Conservation (phyloP, 1,140 invertebrate genomes). For the Trichomalopsis sarcophagae region DNA sequence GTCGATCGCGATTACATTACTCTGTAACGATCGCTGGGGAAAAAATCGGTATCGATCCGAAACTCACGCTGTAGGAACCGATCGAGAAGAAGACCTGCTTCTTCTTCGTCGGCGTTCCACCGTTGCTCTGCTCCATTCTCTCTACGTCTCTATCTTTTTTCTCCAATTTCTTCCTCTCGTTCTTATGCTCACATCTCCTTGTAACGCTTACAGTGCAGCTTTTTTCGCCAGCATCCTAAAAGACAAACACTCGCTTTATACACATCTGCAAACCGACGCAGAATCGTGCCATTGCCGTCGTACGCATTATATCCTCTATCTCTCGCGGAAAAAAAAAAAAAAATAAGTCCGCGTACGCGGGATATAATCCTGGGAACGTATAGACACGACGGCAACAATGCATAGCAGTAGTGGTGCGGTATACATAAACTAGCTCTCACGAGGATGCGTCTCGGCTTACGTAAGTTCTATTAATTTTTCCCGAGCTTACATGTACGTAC, state of each 20-base stretch:
- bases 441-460: constrained; percentile 19
- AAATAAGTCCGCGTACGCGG: too few relatives aligned
- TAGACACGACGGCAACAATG: too few relatives aligned
- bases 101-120: constrained; percentile 7
- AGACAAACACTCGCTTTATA: neutral
- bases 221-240: constrained; percentile 6
- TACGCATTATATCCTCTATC: too few relatives aligned
- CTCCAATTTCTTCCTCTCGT: neutral
- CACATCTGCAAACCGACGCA: too few relatives aligned
- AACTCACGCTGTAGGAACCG: constrained; percentile 43
- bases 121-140: constrained; percentile 34
- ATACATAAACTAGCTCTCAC: neutral
- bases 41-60: neutral
- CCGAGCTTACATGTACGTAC: too few relatives aligned
- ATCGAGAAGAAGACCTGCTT: constrained; percentile 45
- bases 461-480: constrained; percentile 29
- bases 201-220: neutral
- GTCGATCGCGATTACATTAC: neutral
- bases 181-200: constrained; percentile 30
- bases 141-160: neutral
- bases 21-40: neutral
- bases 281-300: too few relatives aligned
- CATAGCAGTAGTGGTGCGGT: too few relatives aligned
- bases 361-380: constrained; percentile 6
- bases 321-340: too few relatives aligned